A percentile compares a stretch with the other conserved stretches of the same genome.
Evolutionary conservation across 2,888 invertebrate genomes (phyloP).

Genomic region (Phragmatobia fuliginosa): DNA sequence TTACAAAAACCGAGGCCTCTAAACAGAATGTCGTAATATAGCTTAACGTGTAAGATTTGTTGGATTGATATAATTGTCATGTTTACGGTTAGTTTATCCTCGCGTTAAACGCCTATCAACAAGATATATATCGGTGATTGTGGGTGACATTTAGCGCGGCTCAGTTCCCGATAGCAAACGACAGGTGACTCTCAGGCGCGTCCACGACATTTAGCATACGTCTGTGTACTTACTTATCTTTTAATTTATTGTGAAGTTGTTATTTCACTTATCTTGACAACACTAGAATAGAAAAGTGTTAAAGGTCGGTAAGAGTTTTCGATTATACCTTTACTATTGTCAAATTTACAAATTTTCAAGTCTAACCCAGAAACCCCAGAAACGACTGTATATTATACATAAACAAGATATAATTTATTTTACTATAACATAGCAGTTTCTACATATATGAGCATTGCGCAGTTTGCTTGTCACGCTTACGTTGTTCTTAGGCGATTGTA

Average conservation of each 20-base stretch:
- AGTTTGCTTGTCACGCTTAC: constrained; percentile 1
- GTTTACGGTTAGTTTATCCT: neutral
- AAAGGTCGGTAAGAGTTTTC: too few species aligned
- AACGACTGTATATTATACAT: too few species aligned
- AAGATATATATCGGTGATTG: neutral
- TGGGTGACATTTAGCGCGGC: constrained; percentile 12
- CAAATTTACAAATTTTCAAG: too few species aligned
- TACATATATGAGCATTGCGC: constrained; percentile 30
- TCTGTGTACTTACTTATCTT: neutral
- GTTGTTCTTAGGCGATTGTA: constrained; percentile 10
- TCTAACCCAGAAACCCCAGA: too few species aligned
- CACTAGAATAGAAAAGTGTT: neutral
- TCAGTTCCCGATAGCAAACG: neutral
- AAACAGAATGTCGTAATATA: neutral
- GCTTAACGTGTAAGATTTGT: constrained; percentile 2
- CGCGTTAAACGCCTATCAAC: neutral
- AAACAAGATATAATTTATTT: too few species aligned
- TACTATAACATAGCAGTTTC: too few species aligned
- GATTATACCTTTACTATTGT: too few species aligned
- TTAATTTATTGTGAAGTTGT: neutral
- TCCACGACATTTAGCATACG: neutral
- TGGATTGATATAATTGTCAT: neutral
- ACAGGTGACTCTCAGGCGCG: neutral
- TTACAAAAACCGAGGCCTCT: neutral
- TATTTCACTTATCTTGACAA: neutral